Evolutionary conservation across 2,888 invertebrate species (phyloP).

Genomic region (Plutella xylostella): DNA sequence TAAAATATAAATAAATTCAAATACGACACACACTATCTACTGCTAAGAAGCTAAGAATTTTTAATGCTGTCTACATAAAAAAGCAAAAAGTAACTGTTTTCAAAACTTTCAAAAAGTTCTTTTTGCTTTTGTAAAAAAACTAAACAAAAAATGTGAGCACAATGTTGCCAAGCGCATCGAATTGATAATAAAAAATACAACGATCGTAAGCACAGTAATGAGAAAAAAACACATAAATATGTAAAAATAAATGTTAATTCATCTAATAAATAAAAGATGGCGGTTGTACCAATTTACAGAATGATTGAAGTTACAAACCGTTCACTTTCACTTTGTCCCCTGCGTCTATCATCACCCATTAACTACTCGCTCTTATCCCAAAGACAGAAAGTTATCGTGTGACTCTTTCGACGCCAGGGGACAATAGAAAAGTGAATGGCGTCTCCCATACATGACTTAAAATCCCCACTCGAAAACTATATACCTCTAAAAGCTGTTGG

Average conservation of each 20-base stretch:
- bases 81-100: conserved; percentile 47
- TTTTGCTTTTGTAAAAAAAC: conserved; percentile 41
- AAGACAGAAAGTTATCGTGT: background rate
- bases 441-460: no score
- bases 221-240: conserved; percentile 32
- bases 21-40: conserved; percentile 51
- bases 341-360: no score
- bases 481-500: conserved; percentile 90
- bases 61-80: conserved; percentile 47
- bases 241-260: conserved; percentile 18
- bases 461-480: background rate
- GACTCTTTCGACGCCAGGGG: no score
- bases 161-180: conserved; percentile 68
- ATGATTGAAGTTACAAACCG: no score
- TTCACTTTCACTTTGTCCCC: no score
- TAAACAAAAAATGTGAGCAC: conserved; percentile 51
- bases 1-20: conserved; percentile 28
- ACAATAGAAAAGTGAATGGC: no score
- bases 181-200: conserved; percentile 53
- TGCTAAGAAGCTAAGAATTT: conserved; percentile 49
- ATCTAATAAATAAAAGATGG: no score
- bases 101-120: conserved; percentile 31
- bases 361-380: no score
- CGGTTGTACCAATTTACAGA: no score
- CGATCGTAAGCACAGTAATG: conserved; percentile 61